phyloP scores from a whole-genome alignment of 2,888 invertebrate species.

The Cerastis leucographa region DNA sequence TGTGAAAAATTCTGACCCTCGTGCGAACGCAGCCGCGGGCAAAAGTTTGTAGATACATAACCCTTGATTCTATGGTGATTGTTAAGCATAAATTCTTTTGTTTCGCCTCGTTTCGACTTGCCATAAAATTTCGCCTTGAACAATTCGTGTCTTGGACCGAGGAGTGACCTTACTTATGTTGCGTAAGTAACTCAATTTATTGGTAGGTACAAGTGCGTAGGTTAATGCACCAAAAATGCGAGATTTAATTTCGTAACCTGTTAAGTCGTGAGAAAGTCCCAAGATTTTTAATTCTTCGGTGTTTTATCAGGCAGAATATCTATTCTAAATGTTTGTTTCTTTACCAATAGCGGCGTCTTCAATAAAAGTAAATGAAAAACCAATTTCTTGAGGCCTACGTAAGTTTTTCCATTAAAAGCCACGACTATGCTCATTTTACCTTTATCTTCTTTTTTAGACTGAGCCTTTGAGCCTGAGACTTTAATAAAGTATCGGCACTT shows the following conservation, averaged over 20 bases:
- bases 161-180: slow-evolving; percentile 55
- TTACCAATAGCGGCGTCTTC: not conserved
- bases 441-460: not conserved
- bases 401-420: not conserved
- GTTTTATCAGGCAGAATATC: slow-evolving; percentile 5
- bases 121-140: slow-evolving; percentile 63
- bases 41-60: slow-evolving; percentile 6
- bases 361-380: slow-evolving; percentile 8
- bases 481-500: slow-evolving; percentile 12
- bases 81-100: slow-evolving; percentile 43
- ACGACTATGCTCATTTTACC: not conserved
- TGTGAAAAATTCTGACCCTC: not conserved
- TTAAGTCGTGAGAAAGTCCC: slow-evolving; percentile 21
- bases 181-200: slow-evolving; percentile 60
- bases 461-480: not conserved
- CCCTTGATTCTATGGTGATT: slow-evolving; percentile 40
- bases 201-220: slow-evolving; percentile 52
- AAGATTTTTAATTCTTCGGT: slow-evolving; percentile 29
- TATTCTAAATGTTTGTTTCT: not conserved
- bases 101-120: slow-evolving; percentile 40
- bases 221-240: slow-evolving; percentile 38
- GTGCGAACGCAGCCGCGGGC: not conserved
- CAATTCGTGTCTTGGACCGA: slow-evolving; percentile 54
- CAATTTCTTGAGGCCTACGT: not conserved
- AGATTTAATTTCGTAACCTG: slow-evolving; percentile 40